Evolutionary conservation across 2,113 vertebrate species (phyloP).

Genomic region (chimpanzee (Pan troglodytes)): DNA sequence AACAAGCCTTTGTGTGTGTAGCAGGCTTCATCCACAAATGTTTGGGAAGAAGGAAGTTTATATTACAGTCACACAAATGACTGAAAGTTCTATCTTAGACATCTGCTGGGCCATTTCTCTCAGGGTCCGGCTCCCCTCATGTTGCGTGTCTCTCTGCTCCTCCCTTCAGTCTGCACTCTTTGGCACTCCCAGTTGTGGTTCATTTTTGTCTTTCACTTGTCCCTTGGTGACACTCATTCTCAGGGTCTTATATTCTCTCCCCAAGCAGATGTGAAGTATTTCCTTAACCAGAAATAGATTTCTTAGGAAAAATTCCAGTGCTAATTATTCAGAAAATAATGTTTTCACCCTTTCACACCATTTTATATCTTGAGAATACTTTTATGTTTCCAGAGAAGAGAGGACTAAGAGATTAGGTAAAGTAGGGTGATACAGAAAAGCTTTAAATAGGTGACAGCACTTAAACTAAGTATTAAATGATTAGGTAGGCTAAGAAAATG

Average conservation of each 20-base stretch:
- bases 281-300: background rate
- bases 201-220: background rate
- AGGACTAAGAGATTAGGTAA: background rate
- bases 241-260: background rate
- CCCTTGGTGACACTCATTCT: background rate
- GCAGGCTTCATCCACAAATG: background rate
- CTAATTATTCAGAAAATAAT: background rate
- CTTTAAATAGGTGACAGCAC: background rate
- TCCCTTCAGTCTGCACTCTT: background rate
- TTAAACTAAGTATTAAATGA: background rate
- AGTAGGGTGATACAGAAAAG: background rate
- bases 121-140: fast-evolving
- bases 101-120: background rate
- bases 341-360: background rate
- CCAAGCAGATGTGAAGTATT: background rate
- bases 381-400: background rate
- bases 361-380: background rate
- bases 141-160: background rate
- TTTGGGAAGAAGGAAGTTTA: background rate
- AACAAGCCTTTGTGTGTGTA: background rate
- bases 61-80: background rate
- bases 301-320: background rate
- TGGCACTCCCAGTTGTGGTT: background rate
- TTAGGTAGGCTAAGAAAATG: background rate
- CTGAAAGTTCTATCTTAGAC: background rate